Percentiles rank a stretch among this genome's conserved stretches.
These are phyloP conservation scores for Rissa tridactyla DNA, from an alignment of 2,113 vertebrate species.

Conservation along the genomic window DNA sequence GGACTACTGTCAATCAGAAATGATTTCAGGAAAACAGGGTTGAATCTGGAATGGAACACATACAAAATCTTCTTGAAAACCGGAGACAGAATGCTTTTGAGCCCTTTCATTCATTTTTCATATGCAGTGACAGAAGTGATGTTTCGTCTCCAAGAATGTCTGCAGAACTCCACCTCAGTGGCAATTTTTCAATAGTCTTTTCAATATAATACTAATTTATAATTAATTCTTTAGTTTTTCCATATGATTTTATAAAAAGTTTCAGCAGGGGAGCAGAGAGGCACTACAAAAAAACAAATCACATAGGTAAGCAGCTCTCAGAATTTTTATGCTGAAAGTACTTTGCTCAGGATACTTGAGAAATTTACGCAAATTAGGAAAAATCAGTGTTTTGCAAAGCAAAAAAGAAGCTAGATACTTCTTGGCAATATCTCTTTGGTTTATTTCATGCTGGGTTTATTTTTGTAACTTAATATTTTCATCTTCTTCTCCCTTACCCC, in stretches of 20 bases:
- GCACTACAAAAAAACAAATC: neutral
- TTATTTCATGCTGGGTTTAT: conserved; percentile 4
- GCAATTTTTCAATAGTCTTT: neutral
- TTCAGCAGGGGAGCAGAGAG: neutral
- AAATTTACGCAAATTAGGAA: neutral
- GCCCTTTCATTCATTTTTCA: neutral
- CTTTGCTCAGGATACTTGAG: neutral
- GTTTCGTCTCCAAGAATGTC: neutral
- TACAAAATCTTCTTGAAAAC: neutral
- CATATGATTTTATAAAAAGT: neutral
- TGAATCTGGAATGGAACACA: neutral
- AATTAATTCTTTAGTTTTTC: neutral
- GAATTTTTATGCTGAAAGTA: neutral
- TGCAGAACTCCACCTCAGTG: neutral
- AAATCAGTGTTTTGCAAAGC: neutral
- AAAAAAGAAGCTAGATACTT: neutral
- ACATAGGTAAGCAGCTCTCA: neutral
- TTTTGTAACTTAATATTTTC: neutral
- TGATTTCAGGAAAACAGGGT: neutral
- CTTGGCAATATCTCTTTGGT: neutral
- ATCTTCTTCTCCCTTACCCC: neutral
- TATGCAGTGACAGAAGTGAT: neutral
- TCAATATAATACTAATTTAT: neutral
- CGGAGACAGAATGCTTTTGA: neutral
- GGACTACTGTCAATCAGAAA: neutral